Evolutionary conservation across 1,140 invertebrate genomes (phyloP), one percentile per base, ranked within the genome.

Genomic region (Drosophila orosa): DNA sequence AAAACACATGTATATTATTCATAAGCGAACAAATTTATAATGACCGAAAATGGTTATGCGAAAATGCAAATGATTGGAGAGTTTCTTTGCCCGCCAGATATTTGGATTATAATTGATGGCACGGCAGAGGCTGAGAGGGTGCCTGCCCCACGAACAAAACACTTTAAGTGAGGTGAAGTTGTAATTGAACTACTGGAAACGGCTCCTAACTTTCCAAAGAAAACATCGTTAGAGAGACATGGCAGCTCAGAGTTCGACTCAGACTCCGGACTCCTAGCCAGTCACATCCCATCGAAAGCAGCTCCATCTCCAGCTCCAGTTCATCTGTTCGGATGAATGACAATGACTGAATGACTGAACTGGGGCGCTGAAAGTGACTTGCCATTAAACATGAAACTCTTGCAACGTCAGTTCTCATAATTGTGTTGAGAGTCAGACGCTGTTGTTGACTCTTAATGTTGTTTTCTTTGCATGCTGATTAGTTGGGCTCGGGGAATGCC

Each of bases 391-490:
- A 89, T 77, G 85, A 89, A 86, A 86, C 84, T 86, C 83, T 86
- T 89, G 84, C 84, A 89, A 69, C 84, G 84, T 84, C 84, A 90
- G 85, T 87, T 87, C 84, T 87, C 84, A 87, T 87, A 87, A 87
- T 90, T 87, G 84, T 87, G 84, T 87, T 87, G 80, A 89, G 84
- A 84, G 80, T 78, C 84, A 66, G 84, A 74, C 84, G 84, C 79
- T 87, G 83, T 87, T 87, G 84, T 89, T 84, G 84, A 89, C 84
- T 87, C 85, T 87, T 89, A 87, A 87, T 87, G 84, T 84, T 87
- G 84, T 90, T 87, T 90, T 87, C 85, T 90, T 84, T 87, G 84
- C 84, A 87, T 87, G 84, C 84, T 87, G 84, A 89, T 87, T 90
- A 87, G 84, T 87, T 84, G 84, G 73, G 76, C 77, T 80, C 80